phyloP scores from a whole-genome alignment of 2,888 invertebrate species.

The Lepidocyrtoides sp. region DNA sequence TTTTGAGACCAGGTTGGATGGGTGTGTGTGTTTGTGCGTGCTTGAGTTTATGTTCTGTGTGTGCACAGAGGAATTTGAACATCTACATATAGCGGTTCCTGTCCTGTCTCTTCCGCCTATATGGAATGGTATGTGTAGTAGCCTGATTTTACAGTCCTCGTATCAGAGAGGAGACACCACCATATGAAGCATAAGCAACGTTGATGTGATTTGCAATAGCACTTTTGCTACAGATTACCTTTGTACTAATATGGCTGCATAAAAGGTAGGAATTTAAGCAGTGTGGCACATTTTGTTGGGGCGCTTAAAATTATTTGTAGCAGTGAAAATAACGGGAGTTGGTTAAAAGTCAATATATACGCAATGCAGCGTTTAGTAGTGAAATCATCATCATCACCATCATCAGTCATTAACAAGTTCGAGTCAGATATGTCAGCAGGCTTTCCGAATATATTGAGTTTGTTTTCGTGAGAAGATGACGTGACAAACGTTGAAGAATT shows the following conservation, averaged over 20 bases:
- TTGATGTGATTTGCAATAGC: not conserved
- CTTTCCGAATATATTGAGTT: not conserved
- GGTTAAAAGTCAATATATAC: not conserved
- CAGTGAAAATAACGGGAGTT: slow-evolving; percentile 39
- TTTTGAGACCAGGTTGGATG: not conserved
- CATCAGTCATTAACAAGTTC: slow-evolving; percentile 25
- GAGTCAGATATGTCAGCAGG: not conserved
- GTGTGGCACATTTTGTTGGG: not conserved
- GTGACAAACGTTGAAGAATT: not conserved
- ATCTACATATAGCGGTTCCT: not conserved
- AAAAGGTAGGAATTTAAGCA: not conserved
- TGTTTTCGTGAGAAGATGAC: not conserved
- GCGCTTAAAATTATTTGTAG: slow-evolving; percentile 25
- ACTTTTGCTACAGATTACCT: too few species aligned
- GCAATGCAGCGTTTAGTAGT: not conserved
- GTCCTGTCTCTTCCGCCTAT: not conserved
- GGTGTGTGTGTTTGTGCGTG: slow-evolving; percentile 3
- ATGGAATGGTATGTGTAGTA: not conserved
- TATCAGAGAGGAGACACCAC: too few species aligned
- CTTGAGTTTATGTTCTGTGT: not conserved
- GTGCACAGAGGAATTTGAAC: not conserved
- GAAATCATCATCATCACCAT: not conserved
- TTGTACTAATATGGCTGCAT: not conserved
- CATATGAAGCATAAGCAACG: not conserved
- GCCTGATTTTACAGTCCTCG: not conserved